These are phyloP conservation scores for Diaprepes abbreviatus DNA, from an alignment of 2,888 invertebrate species.

Conservation along the genomic window DNA sequence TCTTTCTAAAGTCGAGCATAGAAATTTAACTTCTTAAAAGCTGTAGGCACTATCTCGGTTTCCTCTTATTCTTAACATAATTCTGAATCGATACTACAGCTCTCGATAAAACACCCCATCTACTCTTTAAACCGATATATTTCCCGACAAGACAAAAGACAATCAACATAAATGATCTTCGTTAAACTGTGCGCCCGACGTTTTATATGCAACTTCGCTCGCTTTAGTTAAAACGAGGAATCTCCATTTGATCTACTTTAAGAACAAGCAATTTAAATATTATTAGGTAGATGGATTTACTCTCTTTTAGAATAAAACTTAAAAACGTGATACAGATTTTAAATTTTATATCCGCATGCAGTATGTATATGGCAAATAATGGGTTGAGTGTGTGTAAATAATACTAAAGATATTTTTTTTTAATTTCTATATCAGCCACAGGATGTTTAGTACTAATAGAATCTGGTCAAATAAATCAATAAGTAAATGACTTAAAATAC, in stretches of 20 bases:
- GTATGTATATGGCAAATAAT: too few relatives aligned
- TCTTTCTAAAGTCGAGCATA: too few relatives aligned
- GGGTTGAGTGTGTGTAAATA: too few relatives aligned
- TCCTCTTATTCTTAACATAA: too few relatives aligned
- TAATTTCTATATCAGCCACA: too few relatives aligned
- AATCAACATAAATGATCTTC: conserved; percentile 4
- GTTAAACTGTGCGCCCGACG: neutral
- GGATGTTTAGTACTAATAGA: too few relatives aligned
- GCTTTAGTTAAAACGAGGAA: conserved; percentile 1
- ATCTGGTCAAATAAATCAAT: too few relatives aligned
- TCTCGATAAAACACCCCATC: neutral
- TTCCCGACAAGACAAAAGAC: conserved; percentile 10
- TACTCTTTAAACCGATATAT: neutral
- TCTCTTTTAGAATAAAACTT: neutral
- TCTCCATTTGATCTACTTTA: conserved; percentile 12
- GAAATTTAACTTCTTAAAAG: too few relatives aligned
- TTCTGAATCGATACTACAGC: neutral
- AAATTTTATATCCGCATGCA: too few relatives aligned
- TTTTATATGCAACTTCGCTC: conserved; percentile 15
- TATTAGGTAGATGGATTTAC: neutral
- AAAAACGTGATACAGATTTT: neutral
- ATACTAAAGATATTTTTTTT: too few relatives aligned
- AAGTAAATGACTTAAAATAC: too few relatives aligned
- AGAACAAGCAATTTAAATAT: conserved; percentile 12
- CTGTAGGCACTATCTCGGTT: too few relatives aligned